Base-by-base conservation (phyloP, 2,797 vertebrate species). In the Xenops minutus region DNA sequence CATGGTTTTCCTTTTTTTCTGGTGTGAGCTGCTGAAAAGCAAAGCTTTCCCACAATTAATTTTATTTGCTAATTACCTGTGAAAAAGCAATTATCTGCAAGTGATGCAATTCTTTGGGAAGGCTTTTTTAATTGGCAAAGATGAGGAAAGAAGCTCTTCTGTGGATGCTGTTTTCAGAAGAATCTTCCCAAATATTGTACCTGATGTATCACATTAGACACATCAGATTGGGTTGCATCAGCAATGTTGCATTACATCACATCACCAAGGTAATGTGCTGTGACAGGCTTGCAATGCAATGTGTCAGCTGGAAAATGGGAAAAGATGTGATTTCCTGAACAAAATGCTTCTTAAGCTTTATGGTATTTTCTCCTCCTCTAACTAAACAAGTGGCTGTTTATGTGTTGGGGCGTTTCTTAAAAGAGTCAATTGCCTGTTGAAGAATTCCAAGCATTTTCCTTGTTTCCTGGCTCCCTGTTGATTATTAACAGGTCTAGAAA, bases 301-400 rank as follows among this genome's bases (percentile, higher is more conserved):
- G 88, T 93, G 95, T 96, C 95, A 95, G 94, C 92, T 96, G 93
- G 69, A 96, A 96, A 96, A 96, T 88, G 90, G 95, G 95, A 62
- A 93, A 91, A 93, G 93, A 95, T 92, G 95, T 79, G 92, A 89
- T 95, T 97, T 97, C 94, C 94, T 75, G 71, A 95, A 58, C 54
- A 92, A 96, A 97, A 96, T 71, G 91, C 89, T 94, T 15, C 88
- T 92, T 88, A 91, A 94, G 61, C 61, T 72, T 80, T 71, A 39
- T 80, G 79, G 85, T 59, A 44, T 89, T 79, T 72, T 73, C 77
- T 72, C 44, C 15, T 49, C 18, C 55, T 81, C 58, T 34, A 75
- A 23, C 54, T 46, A 7, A 85, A 62, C 61, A 61, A 67, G 51
- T 39, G n/a, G 34, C 54, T 82, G 44, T 21, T 88, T 23, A 8